Conservation (phyloP, 2,797 vertebrate genomes). For the Dicrostonyx torquatus region DNA sequence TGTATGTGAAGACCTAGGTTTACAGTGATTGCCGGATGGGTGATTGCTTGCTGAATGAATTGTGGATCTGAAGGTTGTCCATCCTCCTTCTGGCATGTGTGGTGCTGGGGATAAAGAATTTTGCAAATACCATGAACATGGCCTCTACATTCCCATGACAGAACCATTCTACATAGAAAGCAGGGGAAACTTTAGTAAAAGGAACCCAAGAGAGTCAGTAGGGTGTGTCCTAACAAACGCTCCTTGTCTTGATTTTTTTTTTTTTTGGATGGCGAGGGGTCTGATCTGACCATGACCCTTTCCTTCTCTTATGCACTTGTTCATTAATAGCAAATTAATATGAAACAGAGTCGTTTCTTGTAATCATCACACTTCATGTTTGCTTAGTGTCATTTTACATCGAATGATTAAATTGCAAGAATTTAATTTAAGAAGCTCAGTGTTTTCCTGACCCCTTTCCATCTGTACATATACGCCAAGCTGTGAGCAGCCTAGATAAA, state of each 20-base stretch:
- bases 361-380: slow-evolving; percentile 16
- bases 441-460: slow-evolving; percentile 23
- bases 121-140: slow-evolving; percentile 3
- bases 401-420: slow-evolving; percentile 15
- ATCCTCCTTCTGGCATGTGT: background rate
- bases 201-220: background rate
- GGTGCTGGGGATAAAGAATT: background rate
- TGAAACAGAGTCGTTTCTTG: background rate
- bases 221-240: background rate
- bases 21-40: background rate
- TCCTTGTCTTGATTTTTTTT: background rate
- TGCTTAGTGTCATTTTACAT: background rate
- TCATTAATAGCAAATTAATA: slow-evolving; percentile 22
- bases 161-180: background rate
- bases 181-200: background rate
- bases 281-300: background rate
- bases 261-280: background rate
- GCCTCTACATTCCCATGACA: background rate
- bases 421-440: background rate
- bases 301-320: background rate
- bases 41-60: slow-evolving; percentile 22
- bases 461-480: background rate
- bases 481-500: background rate
- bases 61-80: background rate
- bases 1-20: background rate